Evolutionary conservation across 2,888 invertebrate species (phyloP), one percentile per base, ranked within the genome.

Genomic region (Eristalinus sepulchralis): DNA sequence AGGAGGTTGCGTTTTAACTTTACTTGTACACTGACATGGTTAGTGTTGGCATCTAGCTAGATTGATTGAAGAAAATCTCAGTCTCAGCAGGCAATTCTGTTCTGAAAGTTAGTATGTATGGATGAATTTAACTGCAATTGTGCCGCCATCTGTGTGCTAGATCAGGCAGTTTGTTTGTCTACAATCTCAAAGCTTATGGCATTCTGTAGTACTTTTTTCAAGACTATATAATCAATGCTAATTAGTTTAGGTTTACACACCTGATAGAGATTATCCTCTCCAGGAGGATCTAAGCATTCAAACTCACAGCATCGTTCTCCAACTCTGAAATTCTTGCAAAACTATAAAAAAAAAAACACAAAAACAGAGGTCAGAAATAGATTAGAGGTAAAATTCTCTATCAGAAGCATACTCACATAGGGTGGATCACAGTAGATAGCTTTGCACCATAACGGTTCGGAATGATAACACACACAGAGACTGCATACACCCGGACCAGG

Each of bases 271-370:
- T 92, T 93, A 91, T 95, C 95, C 89, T 95, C 95, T 0, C 95
- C 95, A 0, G 95, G 95, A 0, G 95, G 95, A 92, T 97, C 97
- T 89, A 97, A 94, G 92, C 98, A 98, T 91, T 96, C 96, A 93
- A 97, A 98, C 91, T 97, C 96, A 91, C 98, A 98, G 93, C 98
- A 98, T 82, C 96, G 94, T 91, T 96, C 96, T 70, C 97, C 97
- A 68, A 96, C 96, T 68, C 96, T 95, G 92, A 97, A 97, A 91
- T 96, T 96, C 92, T 96, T 96, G 94, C 97, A 97, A 93, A 96
- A 96, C 97, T 97, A 83, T 27, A 90, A 90, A 90, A 73, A 68
- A 68, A 47, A 78, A 24, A 55, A n/a, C 17, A 59, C 11, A 39
- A 33, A 22, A 66, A 17, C 10, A 64, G 39, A 22, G 63, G 31